A percentile compares a stretch with the other conserved stretches of the same genome.
phyloP scores from a whole-genome alignment of 2,113 vertebrate species.

The Dasypus novemcinctus region DNA sequence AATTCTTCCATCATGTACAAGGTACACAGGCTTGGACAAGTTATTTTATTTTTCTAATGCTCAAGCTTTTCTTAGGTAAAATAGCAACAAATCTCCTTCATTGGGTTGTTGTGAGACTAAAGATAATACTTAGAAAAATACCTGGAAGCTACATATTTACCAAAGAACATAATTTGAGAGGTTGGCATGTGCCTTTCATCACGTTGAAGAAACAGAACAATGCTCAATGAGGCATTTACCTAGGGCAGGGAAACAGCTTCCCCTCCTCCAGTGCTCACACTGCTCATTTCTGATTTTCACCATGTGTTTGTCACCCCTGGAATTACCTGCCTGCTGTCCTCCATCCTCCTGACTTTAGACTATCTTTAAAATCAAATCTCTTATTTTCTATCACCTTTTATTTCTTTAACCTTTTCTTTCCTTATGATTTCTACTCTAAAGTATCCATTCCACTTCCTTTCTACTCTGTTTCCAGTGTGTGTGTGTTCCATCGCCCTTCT shows the following conservation, averaged over 20 bases:
- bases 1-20: background rate
- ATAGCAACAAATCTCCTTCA: background rate
- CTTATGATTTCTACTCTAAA: background rate
- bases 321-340: background rate
- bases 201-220: background rate
- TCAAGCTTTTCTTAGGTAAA: background rate
- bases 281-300: background rate
- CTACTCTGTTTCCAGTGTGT: background rate
- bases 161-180: background rate
- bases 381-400: too few relatives aligned
- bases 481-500: background rate
- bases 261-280: rapidly evolving
- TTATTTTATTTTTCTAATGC: background rate
- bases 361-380: background rate
- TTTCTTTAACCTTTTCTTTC: background rate
- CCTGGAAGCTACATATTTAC: background rate
- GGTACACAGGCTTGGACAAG: background rate
- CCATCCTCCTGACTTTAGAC: background rate
- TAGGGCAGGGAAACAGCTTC: background rate
- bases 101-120: background rate
- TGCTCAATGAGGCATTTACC: background rate
- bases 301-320: background rate
- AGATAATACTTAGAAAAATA: background rate
- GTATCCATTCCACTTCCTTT: background rate
- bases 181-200: background rate